phyloP scores from a whole-genome alignment of 2,113 vertebrate species.

The Hystrix cristata region DNA sequence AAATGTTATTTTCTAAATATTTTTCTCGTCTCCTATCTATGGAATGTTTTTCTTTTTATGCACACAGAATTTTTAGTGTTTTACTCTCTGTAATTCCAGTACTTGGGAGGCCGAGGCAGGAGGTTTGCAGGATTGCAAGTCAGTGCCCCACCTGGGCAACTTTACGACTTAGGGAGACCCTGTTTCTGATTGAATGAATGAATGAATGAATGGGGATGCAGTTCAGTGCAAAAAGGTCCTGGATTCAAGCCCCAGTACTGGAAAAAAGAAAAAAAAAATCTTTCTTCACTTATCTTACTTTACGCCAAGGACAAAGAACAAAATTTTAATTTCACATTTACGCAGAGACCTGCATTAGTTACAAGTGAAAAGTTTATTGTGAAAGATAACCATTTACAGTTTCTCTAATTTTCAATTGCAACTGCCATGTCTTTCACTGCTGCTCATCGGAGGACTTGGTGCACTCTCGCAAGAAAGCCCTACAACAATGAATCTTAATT shows the following conservation, averaged over 20 bases:
- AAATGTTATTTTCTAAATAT: constrained; percentile 1
- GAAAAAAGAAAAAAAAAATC: background rate
- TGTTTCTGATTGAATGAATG: background rate
- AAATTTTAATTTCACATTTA: constrained; percentile 9
- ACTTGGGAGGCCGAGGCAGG: background rate
- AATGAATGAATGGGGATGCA: background rate
- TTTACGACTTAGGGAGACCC: background rate
- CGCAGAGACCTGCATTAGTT: background rate
- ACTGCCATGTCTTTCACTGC: background rate
- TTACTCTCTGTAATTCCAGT: background rate
- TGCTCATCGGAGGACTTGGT: background rate
- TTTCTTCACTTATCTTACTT: constrained; percentile 12
- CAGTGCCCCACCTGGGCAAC: background rate
- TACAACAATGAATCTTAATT: background rate
- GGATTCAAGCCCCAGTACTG: background rate
- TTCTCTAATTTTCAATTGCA: background rate
- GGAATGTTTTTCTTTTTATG: background rate
- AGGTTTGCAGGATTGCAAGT: too few relatives aligned
- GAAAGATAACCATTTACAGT: background rate
- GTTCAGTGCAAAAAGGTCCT: background rate
- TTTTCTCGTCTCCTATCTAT: background rate
- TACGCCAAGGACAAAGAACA: background rate
- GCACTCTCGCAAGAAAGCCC: background rate
- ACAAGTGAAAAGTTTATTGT: background rate
- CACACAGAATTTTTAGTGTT: background rate